Percentiles rank a stretch among this genome's conserved stretches.
Evolutionary conservation across 1,140 invertebrate species (phyloP).

Genomic region (Varroa destructor): DNA sequence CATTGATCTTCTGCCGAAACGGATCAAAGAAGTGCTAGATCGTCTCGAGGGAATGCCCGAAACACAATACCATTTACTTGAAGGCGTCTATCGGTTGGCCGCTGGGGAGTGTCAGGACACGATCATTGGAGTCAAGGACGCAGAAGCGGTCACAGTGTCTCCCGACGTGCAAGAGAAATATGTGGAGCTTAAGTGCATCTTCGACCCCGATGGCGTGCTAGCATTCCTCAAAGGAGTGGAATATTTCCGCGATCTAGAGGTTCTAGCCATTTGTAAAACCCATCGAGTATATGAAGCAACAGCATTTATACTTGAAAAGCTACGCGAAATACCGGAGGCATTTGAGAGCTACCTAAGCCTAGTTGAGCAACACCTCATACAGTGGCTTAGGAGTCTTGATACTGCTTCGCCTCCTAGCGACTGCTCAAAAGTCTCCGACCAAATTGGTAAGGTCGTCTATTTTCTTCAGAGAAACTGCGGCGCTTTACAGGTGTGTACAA

Average conservation of each 20-base stretch:
- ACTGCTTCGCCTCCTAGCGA: slow-evolving; percentile 12
- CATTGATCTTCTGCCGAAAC: slow-evolving; percentile 27
- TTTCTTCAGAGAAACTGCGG: slow-evolving; percentile 29
- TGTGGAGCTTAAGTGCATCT: slow-evolving; percentile 54
- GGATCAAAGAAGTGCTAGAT: neutral
- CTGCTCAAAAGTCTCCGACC: slow-evolving; percentile 18
- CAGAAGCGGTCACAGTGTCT: slow-evolving; percentile 43
- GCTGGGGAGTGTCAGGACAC: slow-evolving; percentile 13
- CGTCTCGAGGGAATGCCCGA: slow-evolving; percentile 17
- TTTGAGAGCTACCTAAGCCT: slow-evolving; percentile 40
- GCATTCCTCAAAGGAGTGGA: slow-evolving; percentile 41
- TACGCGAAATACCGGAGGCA: slow-evolving; percentile 45
- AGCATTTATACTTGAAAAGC: slow-evolving; percentile 47
- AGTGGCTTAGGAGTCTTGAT: slow-evolving; percentile 29
- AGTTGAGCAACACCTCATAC: slow-evolving; percentile 35
- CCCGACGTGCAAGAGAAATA: slow-evolving; percentile 48
- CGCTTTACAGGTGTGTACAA: neutral
- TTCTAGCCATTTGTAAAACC: slow-evolving; percentile 38
- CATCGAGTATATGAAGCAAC: slow-evolving; percentile 44
- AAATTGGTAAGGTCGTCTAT: slow-evolving; percentile 25
- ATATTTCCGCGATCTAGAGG: slow-evolving; percentile 1
- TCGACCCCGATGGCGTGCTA: slow-evolving; percentile 45
- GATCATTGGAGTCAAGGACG: slow-evolving; percentile 39
- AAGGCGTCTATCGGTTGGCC: slow-evolving; percentile 14
- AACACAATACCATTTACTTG: slow-evolving; percentile 24